phyloP scores from a whole-genome alignment of 92 coral and sea anemone genomes.

The Phenganax subtilis region DNA sequence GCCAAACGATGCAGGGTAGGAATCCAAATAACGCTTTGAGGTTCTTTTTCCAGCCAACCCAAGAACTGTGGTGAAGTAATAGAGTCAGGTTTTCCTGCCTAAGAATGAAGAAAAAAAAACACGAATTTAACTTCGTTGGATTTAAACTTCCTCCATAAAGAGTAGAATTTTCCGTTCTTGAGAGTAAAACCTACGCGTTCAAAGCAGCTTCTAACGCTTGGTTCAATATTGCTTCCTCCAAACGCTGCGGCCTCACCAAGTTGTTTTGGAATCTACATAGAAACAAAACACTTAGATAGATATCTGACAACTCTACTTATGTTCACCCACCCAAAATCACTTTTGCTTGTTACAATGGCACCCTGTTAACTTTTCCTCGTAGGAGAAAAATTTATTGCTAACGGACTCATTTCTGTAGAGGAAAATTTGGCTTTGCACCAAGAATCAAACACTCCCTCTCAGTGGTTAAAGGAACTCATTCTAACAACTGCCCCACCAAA shows the following conservation, averaged over 20 bases:
- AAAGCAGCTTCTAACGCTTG: slow-evolving; percentile 96
- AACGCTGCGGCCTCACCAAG: slow-evolving; percentile 96
- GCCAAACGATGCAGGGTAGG: slow-evolving; percentile 97
- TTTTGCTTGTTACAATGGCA: too few species aligned
- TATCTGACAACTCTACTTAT: too few species aligned
- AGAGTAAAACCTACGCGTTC: slow-evolving; percentile 59
- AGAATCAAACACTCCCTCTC: too few species aligned
- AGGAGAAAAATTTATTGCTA: too few species aligned
- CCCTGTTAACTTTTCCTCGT: too few species aligned
- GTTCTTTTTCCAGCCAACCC: slow-evolving; percentile 83
- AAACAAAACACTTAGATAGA: not conserved
- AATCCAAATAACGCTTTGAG: slow-evolving; percentile 93
- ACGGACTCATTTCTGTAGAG: too few species aligned
- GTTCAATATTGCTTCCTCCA: slow-evolving; percentile 99
- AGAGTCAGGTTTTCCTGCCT: slow-evolving; percentile 61
- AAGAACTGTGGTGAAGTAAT: slow-evolving; percentile 77
- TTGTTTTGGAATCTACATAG: slow-evolving; percentile 79
- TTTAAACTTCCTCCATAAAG: too few species aligned
- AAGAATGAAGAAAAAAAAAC: not conserved
- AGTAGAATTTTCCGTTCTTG: too few species aligned
- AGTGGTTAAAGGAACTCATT: too few species aligned
- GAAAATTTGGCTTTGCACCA: too few species aligned
- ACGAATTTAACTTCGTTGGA: not conserved
- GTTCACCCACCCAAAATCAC: too few species aligned
- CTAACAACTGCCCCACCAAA: too few species aligned